Conservation (phyloP, 2,113 vertebrate species). For the Bothrops jararaca region DNA sequence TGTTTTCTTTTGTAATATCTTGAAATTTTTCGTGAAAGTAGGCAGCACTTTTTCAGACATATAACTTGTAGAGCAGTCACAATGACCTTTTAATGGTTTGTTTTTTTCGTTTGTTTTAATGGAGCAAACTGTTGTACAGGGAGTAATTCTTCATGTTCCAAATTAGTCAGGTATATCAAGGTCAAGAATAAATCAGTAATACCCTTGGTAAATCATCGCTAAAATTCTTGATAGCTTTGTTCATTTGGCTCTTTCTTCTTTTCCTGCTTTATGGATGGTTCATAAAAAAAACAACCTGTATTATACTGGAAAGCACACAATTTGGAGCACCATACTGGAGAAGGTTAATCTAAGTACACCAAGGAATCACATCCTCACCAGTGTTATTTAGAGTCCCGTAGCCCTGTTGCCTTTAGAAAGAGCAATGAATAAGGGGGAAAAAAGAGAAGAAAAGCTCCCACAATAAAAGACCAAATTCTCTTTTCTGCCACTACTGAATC, state of each 20-base stretch:
- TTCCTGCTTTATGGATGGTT: not conserved
- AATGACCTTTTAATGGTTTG: not conserved
- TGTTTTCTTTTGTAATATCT: not conserved
- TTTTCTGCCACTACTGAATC: not conserved
- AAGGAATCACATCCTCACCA: not conserved
- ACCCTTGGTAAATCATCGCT: not conserved
- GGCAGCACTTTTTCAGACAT: not conserved
- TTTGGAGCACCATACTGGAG: not conserved
- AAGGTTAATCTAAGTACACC: not conserved
- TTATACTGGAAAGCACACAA: not conserved
- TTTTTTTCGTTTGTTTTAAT: not conserved
- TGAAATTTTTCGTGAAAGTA: not conserved
- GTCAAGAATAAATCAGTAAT: not conserved
- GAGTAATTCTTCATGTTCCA: not conserved
- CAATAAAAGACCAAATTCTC: not conserved
- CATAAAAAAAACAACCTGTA: not conserved
- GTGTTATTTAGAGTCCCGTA: not conserved
- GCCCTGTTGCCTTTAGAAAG: not conserved
- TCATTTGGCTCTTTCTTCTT: not conserved
- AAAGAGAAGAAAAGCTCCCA: not conserved
- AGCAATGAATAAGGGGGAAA: not conserved
- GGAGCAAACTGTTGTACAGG: not conserved
- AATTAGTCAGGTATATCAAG: not conserved
- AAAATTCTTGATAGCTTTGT: not conserved
- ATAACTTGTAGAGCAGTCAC: not conserved